Evolutionary conservation across 2,113 vertebrate genomes (phyloP), one percentile per base, ranked within the genome.

Genomic region (Psophia crepitans): DNA sequence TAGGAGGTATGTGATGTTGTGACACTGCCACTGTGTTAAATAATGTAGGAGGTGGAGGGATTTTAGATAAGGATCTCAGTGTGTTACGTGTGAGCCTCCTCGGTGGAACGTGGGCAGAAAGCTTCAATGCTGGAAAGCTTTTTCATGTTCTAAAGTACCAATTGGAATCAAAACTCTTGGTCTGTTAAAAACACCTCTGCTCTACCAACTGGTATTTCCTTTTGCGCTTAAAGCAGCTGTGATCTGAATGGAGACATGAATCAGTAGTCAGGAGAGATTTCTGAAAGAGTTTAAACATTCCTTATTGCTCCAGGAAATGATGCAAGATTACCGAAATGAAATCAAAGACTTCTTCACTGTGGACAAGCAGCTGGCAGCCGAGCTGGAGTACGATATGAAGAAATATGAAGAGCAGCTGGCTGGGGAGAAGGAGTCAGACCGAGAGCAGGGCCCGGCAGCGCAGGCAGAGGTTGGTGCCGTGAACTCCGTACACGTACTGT

Each of bases 331-430:
- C 90, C 98, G 98, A 15, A 98, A 98, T 4, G 99, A 99, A 96
- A 98, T 99, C 91, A 99, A 98, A 93, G 99, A 99, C 19, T 97
- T 99, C 78, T 99, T 99, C 85, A 97, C 98, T 6, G 98, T 97
- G 21, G 99, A 99, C 78, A 99, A 99, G 89, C 99, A 99, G 96
- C 97, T 99, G 96, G 99, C 98, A 1, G 98, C 98, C 1, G 99
- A 99, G 90, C 97, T 99, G 41, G 99, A 99, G 92, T 99, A 99
- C 14, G 98, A 99, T 94, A 98, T 99, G 96, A 99, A 98, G 97
- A 98, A 97, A 61, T 98, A 98, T 11, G 98, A 98, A 32, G 98
- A 99, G 71, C 98, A 99, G 95, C 95, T 98, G 79, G 95, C 94
- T 28, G 96, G 73, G 82, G 98, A 98, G 83, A 95, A 97, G 54